A percentile compares a stretch with the other conserved stretches of the same genome.
These are phyloP conservation scores for Hirtodrosophila duncani DNA, from an alignment of 2,888 invertebrate genomes.

Conservation along the genomic window DNA sequence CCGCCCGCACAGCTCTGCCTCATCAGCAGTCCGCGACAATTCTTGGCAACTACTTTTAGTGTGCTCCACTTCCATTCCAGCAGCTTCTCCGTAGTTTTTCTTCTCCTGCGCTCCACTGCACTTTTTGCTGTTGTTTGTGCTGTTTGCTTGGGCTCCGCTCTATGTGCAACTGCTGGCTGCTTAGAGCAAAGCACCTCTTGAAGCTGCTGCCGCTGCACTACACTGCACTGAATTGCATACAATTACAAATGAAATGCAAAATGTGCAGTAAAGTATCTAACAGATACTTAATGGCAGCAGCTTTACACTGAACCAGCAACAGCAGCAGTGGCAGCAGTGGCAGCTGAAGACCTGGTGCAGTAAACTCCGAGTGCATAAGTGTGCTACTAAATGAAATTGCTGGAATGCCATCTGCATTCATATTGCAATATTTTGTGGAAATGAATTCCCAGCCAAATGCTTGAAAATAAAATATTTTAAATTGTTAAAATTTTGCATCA, in stretches of 20 bases:
- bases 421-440: background rate
- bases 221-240: constrained; percentile 57
- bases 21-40: constrained; percentile 67
- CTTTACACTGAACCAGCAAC: no score
- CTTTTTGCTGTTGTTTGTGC: constrained; percentile 37
- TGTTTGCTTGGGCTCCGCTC: constrained; percentile 36
- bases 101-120: constrained; percentile 24
- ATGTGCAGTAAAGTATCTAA: constrained; percentile 69
- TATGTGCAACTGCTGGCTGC: no score
- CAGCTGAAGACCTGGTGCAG: constrained; percentile 7
- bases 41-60: constrained; percentile 60
- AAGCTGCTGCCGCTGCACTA: constrained; percentile 20
- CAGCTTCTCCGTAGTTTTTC: background rate
- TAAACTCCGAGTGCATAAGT: no score
- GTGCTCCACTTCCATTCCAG: constrained; percentile 28
- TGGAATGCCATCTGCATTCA: background rate
- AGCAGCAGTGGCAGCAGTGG: constrained; percentile 1
- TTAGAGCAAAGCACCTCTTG: constrained; percentile 14
- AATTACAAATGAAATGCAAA: constrained; percentile 69
- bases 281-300: constrained; percentile 63
- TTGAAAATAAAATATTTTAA: no score
- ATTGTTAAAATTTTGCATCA: no score
- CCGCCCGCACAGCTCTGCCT: constrained; percentile 24
- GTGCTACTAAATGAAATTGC: constrained; percentile 5
- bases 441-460: no score